Base-by-base conservation (phyloP, 2,888 invertebrate genomes). In the Yponomeuta evonymella region DNA sequence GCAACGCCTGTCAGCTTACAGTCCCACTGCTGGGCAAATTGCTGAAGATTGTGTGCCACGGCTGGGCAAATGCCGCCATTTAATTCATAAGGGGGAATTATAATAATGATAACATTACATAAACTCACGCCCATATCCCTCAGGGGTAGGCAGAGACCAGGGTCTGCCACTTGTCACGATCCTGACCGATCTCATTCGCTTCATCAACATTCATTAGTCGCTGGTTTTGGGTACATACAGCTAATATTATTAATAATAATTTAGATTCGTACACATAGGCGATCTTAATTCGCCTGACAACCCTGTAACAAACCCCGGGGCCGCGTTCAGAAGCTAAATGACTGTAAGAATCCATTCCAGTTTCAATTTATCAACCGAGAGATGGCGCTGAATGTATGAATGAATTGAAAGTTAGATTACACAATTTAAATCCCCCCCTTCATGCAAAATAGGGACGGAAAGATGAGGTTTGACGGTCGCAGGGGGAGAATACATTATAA, bases 401-500 rank as follows among this genome's bases (percentile, higher is more conserved):
- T 92, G 92, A 92, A 91, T 92, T 92, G 90, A 92, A 92, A 92
- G 92, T 92, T 92, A 90, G 90, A 92, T 92, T 91, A 92, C 89
- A 90, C 90, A 90, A 92, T 92, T 92, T 92, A 92, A 92, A 91
- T 90, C 91, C 90, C 87, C 90, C 71, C 90, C 90, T 88, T 89
- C 87, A 92, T 92, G 92, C 90, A 91, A 92, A 92, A 90, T 88
- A 91, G 91, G 90, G 88, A 83, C 79, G 84, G 83, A 89, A 90
- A 89, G 91, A 89, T 90, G 90, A 90, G 90, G 90, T 88, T 83
- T 89, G 82, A 85, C 87, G 88, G 87, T 82, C 80, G 74, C 77
- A 83, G 68, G 70, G 78, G 80, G 78, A 79, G 90, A 90, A 90
- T 90, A 90, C 83, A 90, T 91, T 90, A 90, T 85, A 84, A 83